A percentile compares a stretch with the other conserved stretches of the same genome.
Evolutionary conservation across 2,888 invertebrate species (phyloP).

Genomic region (Philaethria dido): DNA sequence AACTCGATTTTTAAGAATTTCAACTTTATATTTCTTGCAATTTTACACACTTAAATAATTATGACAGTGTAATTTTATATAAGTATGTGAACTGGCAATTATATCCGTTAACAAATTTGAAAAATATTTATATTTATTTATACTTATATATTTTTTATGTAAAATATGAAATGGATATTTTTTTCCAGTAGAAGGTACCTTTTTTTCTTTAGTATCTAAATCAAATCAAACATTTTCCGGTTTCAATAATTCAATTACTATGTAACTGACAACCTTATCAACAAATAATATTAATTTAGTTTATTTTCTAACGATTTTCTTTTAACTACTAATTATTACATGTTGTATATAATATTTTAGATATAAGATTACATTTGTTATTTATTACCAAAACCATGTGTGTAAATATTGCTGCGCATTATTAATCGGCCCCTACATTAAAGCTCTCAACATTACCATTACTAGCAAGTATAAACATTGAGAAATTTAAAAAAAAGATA

Average conservation of each 20-base stretch:
- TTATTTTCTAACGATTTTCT: too few relatives aligned
- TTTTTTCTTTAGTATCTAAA: too few relatives aligned
- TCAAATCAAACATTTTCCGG: too few relatives aligned
- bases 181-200: too few relatives aligned
- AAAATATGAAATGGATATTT: too few relatives aligned
- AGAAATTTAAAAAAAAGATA: neutral
- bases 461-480: neutral
- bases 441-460: neutral
- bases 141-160: too few relatives aligned
- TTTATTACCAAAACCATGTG: constrained; percentile 3
- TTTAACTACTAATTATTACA: too few relatives aligned
- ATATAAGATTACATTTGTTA: neutral
- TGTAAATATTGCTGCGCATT: neutral
- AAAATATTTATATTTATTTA: too few relatives aligned
- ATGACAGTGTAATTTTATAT: neutral
- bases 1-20: neutral
- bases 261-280: too few relatives aligned
- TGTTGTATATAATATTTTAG: neutral
- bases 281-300: too few relatives aligned
- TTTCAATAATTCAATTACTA: too few relatives aligned
- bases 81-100: neutral
- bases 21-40: neutral
- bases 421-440: neutral
- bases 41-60: neutral
- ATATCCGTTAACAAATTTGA: too few relatives aligned